Conservation (phyloP, 2,113 vertebrate genomes). For the Poeciliopsis occidentalis region DNA sequence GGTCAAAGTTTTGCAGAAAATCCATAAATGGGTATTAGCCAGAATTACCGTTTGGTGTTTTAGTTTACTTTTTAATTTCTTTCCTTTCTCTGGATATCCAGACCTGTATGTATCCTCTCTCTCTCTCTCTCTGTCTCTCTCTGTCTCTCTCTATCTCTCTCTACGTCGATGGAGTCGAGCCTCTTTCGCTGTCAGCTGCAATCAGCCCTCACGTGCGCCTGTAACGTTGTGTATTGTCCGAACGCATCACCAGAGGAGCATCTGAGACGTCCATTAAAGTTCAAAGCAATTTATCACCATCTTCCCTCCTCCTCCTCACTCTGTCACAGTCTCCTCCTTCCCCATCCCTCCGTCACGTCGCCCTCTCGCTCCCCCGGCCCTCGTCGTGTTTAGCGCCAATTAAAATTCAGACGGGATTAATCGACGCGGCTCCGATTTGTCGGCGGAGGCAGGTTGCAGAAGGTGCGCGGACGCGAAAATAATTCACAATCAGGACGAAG, state of each 20-base stretch:
- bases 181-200: conserved; percentile 69
- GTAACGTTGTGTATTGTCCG: conserved; percentile 78
- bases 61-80: conserved; percentile 33
- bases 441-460: conserved; percentile 30
- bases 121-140: neutral
- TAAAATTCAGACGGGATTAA: conserved; percentile 63
- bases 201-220: conserved; percentile 72
- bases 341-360: conserved; percentile 39
- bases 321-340: conserved; percentile 60
- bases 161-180: conserved; percentile 69
- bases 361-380: neutral
- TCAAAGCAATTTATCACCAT: conserved; percentile 77
- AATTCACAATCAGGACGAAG: neutral
- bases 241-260: conserved; percentile 74
- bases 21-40: neutral
- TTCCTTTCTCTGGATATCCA: conserved; percentile 17
- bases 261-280: conserved; percentile 79
- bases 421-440: conserved; percentile 29
- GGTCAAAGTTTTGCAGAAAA: neutral
- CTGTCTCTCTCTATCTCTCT: conserved; percentile 11
- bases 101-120: conserved; percentile 2
- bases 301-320: conserved; percentile 32
- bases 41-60: neutral
- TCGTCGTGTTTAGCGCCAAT: conserved; percentile 30
- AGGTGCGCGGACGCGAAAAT: conserved; percentile 35